Base-by-base conservation (phyloP, 2,888 invertebrate species). In the Athripsodes cinereus region DNA sequence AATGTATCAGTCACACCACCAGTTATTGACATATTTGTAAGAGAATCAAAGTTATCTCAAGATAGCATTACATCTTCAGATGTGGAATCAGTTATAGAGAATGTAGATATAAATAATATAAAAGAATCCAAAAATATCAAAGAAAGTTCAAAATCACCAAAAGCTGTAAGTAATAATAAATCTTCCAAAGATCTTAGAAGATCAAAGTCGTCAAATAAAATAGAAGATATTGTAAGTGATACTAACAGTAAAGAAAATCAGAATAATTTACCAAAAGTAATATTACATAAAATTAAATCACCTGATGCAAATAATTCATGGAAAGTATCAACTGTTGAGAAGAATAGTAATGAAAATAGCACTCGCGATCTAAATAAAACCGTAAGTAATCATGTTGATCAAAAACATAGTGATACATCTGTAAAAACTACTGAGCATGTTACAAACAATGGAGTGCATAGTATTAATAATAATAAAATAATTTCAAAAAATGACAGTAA, bases 241-340 rank as follows among this genome's bases (percentile, higher is more conserved):
- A 10, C 3, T 26, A 10, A 26, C 10, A 3, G 10, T 26, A 26
- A 10, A 6, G 26, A 6, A 6, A 26, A 26, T 26, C 34, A 34
- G 1, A 49, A 55, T 10, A 11, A 21, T 11, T 21, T 20, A 21
- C 35, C 49, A 22, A 50, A 22, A 19, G 31, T 40, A n/a, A 13
- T 49, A 50, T 40, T 49, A 8, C 26, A 20, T 26, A 31, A 58
- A n/a, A 31, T 53, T 13, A 49, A 31, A 22, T 44, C 40, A 19
- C 49, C 53, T 6, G 35, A 50, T 16, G 55, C 50, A 34, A 22
- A 34, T n/a, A 47, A 34, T 22, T 21, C 35, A 44, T 52, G 35
- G 46, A 55, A 55, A 55, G 16, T 55, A 3, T 40, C 18, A 31
- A 44, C 22, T 20, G 20, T 21, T 13, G 34, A 22, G n/a, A 47